These are phyloP conservation scores for Gryllus bimaculatus DNA, from an alignment of 1,140 invertebrate genomes.

Conservation along the genomic window DNA sequence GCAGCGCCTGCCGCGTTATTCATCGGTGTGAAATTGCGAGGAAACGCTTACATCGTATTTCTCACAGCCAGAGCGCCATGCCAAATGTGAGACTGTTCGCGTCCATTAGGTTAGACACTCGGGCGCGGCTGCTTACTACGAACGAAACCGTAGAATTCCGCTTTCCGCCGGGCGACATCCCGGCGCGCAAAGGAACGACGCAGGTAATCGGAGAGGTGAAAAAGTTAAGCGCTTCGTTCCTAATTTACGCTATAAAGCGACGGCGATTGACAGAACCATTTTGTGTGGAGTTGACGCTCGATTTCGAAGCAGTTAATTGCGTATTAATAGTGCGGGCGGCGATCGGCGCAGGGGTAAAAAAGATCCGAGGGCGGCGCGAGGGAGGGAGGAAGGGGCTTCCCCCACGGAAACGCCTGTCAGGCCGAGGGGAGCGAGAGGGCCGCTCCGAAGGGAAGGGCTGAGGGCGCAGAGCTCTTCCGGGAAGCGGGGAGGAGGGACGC, in stretches of 20 bases:
- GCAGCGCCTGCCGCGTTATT: neutral
- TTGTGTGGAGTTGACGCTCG: neutral
- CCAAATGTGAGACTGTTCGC: neutral
- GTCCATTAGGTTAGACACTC: neutral
- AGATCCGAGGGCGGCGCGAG: neutral
- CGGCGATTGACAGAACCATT: no score
- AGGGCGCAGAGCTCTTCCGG: no score
- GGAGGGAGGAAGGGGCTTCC: neutral
- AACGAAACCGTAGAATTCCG: neutral
- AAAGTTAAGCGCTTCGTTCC: neutral
- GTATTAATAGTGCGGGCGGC: neutral
- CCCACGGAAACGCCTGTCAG: no score
- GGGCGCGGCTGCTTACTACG: neutral
- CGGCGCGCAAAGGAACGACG: neutral
- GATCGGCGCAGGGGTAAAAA: neutral
- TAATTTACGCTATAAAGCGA: neutral
- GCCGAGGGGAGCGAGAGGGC: no score
- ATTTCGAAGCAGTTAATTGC: neutral
- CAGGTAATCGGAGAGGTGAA: neutral
- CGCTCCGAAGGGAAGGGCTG: no score
- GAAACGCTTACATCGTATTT: neutral
- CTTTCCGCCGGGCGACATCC: neutral
- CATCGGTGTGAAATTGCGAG: neutral
- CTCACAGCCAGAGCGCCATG: neutral
- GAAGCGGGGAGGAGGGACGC: no score